A percentile compares a stretch with the other conserved stretches of the same genome.
Conservation (phyloP, 2,888 invertebrate species). For the Polyommatus icarus region DNA sequence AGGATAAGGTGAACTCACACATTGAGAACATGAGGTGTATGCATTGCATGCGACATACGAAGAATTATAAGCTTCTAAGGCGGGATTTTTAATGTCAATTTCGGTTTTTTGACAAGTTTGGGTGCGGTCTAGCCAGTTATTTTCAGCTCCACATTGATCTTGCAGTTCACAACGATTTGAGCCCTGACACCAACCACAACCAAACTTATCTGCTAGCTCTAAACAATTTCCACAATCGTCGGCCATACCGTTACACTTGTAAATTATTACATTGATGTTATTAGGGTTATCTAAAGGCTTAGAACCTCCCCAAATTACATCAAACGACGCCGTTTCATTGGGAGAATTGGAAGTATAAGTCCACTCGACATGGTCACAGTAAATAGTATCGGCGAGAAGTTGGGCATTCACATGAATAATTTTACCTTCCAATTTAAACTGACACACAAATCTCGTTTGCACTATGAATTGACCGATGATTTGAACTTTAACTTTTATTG, state of each 20-base stretch:
- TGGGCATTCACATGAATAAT: slow-evolving; percentile 95
- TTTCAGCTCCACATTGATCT: slow-evolving; percentile 90
- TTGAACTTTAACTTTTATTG: slow-evolving; percentile 95
- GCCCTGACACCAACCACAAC: slow-evolving; percentile 98
- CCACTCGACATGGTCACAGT: slow-evolving; percentile 96
- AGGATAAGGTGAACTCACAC: slow-evolving; percentile 97
- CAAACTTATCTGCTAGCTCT: slow-evolving; percentile 93
- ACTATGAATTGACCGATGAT: slow-evolving; percentile 97
- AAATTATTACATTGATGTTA: slow-evolving; percentile 96
- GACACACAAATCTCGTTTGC: slow-evolving; percentile 95
- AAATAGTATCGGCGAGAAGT: slow-evolving; percentile 94
- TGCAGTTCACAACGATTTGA: slow-evolving; percentile 95
- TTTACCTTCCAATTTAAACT: slow-evolving; percentile 96
- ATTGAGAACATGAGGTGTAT: slow-evolving; percentile 97
- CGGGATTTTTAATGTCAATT: slow-evolving; percentile 85
- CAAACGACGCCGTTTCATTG: slow-evolving; percentile 96
- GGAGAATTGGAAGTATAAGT: slow-evolving; percentile 94
- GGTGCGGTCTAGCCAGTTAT: slow-evolving; percentile 93
- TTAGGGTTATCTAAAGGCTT: slow-evolving; percentile 98
- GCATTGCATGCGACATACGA: slow-evolving; percentile 99
- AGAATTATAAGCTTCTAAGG: slow-evolving; percentile 98
- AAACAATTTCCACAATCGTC: slow-evolving; percentile 98
- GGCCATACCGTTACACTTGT: slow-evolving; percentile 97
- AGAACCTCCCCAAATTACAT: slow-evolving; percentile 97
- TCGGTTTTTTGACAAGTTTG: slow-evolving; percentile 97